Conservation (phyloP, 2,113 vertebrate species). For the Epinephelus lanceolatus region DNA sequence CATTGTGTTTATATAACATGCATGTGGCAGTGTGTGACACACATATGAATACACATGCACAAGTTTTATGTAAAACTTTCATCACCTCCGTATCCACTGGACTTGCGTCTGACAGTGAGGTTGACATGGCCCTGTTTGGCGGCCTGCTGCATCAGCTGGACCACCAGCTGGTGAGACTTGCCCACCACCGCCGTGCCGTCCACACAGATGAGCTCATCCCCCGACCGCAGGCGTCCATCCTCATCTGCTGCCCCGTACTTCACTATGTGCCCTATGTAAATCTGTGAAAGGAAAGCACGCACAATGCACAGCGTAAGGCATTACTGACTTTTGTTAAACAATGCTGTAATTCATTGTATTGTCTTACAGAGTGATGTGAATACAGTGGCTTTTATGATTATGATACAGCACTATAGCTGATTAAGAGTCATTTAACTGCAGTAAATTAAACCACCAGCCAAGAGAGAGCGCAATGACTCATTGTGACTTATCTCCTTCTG, state of each 20-base stretch:
- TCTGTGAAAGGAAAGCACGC: conserved; percentile 80
- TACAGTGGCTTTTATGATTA: conserved; percentile 3
- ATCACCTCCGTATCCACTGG: conserved; percentile 90
- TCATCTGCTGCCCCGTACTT: conserved; percentile 97
- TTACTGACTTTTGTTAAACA: background rate
- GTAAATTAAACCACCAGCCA: conserved; percentile 11
- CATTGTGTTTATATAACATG: conserved; percentile 3
- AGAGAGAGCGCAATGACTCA: conserved; percentile 2
- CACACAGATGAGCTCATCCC: conserved; percentile 97
- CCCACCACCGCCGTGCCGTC: conserved; percentile 98
- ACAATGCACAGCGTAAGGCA: background rate
- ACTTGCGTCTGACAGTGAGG: conserved; percentile 96
- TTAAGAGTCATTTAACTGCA: conserved; percentile 11
- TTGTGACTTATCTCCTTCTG: conserved; percentile 15
- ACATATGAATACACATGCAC: background rate
- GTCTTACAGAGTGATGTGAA: background rate
- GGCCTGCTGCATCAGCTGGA: conserved; percentile 99
- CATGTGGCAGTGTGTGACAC: background rate
- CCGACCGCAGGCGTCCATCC: conserved; percentile 95
- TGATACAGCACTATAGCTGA: conserved; percentile 2
- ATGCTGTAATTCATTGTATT: background rate
- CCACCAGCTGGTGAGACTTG: conserved; percentile 98
- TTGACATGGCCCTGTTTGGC: conserved; percentile 98
- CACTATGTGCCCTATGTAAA: conserved; percentile 97
- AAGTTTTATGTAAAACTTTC: conserved; percentile 21